phyloP scores from a whole-genome alignment of 2,113 vertebrate genomes.

The Cacatua alba region DNA sequence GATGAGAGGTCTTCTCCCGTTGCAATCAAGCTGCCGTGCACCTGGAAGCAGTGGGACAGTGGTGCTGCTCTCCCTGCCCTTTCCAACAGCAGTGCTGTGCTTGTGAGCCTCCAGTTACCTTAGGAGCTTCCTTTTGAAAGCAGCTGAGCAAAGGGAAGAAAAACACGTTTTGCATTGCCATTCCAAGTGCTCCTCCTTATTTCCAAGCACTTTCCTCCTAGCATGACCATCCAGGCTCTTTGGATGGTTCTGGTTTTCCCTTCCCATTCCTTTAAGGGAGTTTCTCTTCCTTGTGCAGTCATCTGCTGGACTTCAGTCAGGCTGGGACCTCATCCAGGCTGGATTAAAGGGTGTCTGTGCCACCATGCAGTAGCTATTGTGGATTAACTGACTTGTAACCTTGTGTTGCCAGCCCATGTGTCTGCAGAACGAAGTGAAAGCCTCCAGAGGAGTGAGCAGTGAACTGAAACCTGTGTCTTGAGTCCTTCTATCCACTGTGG shows the following conservation, averaged over 20 bases:
- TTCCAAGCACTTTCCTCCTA: fast-evolving
- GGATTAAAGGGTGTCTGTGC: neutral
- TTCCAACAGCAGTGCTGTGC: neutral
- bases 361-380: fast-evolving
- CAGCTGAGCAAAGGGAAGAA: neutral
- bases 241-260: neutral
- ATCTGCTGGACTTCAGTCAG: neutral
- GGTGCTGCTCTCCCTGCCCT: neutral
- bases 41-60: neutral
- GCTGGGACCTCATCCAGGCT: neutral
- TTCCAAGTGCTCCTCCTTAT: neutral
- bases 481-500: neutral
- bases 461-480: neutral
- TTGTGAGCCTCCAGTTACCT: neutral
- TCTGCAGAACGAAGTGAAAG: neutral
- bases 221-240: neutral
- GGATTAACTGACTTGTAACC: neutral
- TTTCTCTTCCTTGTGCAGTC: neutral
- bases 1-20: neutral
- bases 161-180: fast-evolving
- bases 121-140: neutral
- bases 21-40: neutral
- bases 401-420: neutral
- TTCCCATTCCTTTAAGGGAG: neutral
- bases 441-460: neutral